Percentiles rank a stretch among this genome's conserved stretches.
phyloP scores from a whole-genome alignment of 23 tunicate species.

The Oikopleura albicans region DNA sequence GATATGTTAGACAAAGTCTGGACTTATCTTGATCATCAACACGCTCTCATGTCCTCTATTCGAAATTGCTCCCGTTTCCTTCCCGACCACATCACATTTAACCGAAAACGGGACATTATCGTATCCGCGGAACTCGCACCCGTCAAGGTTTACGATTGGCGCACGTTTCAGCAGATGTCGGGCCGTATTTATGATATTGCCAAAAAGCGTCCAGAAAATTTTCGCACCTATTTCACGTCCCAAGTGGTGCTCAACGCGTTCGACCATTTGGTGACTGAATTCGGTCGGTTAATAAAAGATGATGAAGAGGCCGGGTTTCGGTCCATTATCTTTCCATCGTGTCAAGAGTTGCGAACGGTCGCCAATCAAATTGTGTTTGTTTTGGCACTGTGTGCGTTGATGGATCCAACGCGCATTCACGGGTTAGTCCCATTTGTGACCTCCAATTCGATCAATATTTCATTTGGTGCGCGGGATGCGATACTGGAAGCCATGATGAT shows the following conservation, averaged over 20 bases:
- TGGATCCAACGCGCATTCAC: not conserved
- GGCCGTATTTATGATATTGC: not conserved
- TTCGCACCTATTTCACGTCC: not conserved
- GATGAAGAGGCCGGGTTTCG: not conserved
- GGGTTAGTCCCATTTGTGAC: not conserved
- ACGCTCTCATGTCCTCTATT: not conserved
- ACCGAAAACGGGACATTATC: not conserved
- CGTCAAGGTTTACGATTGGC: not conserved
- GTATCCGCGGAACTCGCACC: not conserved
- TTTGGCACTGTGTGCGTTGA: not conserved
- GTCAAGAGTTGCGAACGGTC: not conserved
- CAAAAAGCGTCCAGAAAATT: not conserved
- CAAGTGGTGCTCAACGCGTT: not conserved
- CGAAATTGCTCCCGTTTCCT: not conserved
- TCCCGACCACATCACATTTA: not conserved
- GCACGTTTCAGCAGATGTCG: not conserved
- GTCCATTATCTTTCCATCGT: not conserved
- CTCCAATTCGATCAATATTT: not conserved
- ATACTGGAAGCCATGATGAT: not conserved
- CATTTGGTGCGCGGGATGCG: not conserved
- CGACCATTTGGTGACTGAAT: not conserved
- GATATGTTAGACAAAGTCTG: not conserved
- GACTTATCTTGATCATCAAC: not conserved
- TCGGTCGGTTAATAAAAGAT: not conserved
- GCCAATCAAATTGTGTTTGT: not conserved